A percentile compares a stretch with the other conserved stretches of the same genome.
Conservation (phyloP, 2,797 vertebrate species). For the Mionectes olivaceus region DNA sequence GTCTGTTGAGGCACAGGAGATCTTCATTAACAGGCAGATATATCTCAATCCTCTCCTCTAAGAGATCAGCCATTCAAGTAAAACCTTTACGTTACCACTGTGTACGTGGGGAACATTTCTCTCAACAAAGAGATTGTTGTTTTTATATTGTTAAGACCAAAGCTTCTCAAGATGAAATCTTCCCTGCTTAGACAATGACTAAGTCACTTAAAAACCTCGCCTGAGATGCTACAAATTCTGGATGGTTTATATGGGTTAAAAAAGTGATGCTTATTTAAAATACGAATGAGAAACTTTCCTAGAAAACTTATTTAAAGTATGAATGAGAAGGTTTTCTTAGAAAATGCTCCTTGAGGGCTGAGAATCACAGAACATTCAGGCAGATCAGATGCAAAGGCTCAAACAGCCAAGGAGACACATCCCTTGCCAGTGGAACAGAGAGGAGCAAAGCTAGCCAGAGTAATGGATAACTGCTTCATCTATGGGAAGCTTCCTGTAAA, state of each 20-base stretch:
- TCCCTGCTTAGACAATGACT: not conserved
- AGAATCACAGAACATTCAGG: not conserved
- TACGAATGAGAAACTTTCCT: not conserved
- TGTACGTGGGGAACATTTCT: not conserved
- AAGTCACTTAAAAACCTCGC: not conserved
- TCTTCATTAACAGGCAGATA: not conserved
- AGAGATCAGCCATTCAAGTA: not conserved
- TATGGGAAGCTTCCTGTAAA: conserved; percentile 31
- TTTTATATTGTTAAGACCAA: not conserved
- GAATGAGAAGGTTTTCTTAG: not conserved
- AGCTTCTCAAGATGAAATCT: not conserved
- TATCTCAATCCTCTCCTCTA: not conserved
- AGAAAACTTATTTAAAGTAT: not conserved
- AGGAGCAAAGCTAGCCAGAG: not conserved
- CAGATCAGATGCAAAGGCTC: not conserved
- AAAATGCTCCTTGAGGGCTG: not conserved
- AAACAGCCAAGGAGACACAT: not conserved
- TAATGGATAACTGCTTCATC: conserved; percentile 46
- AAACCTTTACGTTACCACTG: not conserved
- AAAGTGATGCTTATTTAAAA: not conserved
- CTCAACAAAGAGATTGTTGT: not conserved
- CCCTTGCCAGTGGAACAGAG: not conserved
- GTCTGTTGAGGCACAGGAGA: not conserved
- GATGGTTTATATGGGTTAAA: not conserved
- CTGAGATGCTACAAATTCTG: not conserved